phyloP scores from a whole-genome alignment of 2,113 vertebrate species.

The Tretioscincus oriximinensis region DNA sequence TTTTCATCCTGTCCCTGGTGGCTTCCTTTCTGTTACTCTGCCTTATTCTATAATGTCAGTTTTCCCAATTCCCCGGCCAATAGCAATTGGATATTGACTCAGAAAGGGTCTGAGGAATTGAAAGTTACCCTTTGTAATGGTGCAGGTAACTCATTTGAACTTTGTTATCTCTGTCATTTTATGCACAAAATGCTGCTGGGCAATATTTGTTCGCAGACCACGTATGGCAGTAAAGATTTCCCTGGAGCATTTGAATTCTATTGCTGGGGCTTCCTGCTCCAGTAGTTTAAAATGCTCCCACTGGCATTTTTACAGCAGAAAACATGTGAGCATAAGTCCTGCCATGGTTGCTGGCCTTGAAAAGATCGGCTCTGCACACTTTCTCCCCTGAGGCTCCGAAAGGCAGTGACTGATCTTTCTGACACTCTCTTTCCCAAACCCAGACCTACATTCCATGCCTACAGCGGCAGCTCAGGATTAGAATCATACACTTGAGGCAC shows the following conservation, averaged over 20 bases:
- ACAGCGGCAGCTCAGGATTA: too few species aligned
- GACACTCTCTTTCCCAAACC: too few species aligned
- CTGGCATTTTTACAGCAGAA: neutral
- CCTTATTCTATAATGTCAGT: neutral
- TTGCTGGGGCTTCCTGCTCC: neutral
- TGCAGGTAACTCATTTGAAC: neutral
- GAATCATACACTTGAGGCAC: too few species aligned
- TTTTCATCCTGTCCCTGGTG: neutral
- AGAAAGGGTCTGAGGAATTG: neutral
- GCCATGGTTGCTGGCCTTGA: neutral
- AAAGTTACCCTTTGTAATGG: too few species aligned
- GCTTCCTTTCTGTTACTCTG: neutral
- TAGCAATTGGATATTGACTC: neutral
- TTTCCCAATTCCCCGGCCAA: neutral
- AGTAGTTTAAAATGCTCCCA: neutral
- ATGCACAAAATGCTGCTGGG: neutral
- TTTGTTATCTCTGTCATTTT: neutral
- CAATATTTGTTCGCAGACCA: neutral
- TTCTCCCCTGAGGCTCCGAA: neutral
- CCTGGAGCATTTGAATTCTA: neutral
- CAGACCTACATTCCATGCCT: too few species aligned
- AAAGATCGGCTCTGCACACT: neutral
- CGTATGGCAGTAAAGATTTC: neutral
- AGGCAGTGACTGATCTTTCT: too few species aligned
- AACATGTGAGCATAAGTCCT: neutral